Conservation (phyloP, 2,797 vertebrate genomes). For the Mus caroli region DNA sequence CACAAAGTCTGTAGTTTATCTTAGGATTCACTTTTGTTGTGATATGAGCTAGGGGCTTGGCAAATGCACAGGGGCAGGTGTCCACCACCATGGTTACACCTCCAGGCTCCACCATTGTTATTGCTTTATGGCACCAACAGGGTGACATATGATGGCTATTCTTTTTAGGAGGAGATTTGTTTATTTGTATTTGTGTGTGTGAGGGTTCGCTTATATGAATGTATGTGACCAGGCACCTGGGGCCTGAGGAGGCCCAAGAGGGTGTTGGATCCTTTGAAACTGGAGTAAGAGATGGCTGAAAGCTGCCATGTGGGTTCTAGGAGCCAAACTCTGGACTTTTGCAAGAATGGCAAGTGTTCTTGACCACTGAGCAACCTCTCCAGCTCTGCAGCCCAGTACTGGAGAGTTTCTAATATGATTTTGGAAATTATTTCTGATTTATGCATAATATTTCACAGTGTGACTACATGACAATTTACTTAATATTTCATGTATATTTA, state of each 20-base stretch:
- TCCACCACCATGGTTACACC: background rate
- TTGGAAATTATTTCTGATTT: slow-evolving; percentile 20
- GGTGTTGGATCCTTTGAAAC: background rate
- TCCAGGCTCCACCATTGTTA: background rate
- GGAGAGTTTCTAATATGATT: background rate
- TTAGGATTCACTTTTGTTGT: background rate
- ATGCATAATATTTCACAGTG: background rate
- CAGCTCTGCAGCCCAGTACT: background rate
- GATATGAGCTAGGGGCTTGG: background rate
- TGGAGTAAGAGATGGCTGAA: background rate
- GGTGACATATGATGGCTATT: background rate
- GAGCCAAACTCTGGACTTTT: background rate
- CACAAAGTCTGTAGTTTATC: background rate
- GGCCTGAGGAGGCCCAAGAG: too few relatives aligned
- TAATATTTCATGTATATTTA: background rate
- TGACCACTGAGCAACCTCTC: background rate
- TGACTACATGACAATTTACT: background rate
- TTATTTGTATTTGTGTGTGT: background rate
- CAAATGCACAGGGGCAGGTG: too few relatives aligned
- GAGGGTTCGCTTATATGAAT: background rate
- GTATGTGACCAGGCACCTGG: background rate
- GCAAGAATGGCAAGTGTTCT: background rate
- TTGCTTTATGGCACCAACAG: background rate
- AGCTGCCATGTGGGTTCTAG: background rate
- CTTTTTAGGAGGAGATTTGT: too few relatives aligned